These are phyloP conservation scores for Platycercus adscitus DNA, from an alignment of 2,113 vertebrate genomes.

Conservation along the genomic window DNA sequence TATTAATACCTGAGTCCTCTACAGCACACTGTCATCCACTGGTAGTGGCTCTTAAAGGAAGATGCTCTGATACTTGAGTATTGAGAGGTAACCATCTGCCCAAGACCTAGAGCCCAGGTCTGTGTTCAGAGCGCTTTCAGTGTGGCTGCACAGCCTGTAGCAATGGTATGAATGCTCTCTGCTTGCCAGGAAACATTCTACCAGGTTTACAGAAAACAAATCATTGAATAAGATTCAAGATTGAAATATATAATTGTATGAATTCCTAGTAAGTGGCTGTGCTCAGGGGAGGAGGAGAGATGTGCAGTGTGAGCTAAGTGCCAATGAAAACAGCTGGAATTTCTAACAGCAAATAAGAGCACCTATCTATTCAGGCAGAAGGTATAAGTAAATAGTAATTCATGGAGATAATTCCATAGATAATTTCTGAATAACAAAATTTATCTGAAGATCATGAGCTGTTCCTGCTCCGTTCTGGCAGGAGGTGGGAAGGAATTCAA, in stretches of 20 bases:
- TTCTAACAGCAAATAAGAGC: neutral
- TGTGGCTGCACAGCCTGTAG: neutral
- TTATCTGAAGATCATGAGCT: slow-evolving; percentile 29
- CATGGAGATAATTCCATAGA: slow-evolving; percentile 1
- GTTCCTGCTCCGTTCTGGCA: neutral
- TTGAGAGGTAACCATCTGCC: neutral
- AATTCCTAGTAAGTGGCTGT: neutral
- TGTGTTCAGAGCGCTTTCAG: neutral
- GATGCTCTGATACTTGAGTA: neutral
- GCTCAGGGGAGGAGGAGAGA: neutral
- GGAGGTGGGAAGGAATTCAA: neutral
- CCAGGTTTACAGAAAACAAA: neutral
- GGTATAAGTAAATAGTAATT: slow-evolving; percentile 21
- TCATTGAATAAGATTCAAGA: neutral
- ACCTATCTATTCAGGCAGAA: neutral
- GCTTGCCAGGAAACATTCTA: neutral
- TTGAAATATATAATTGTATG: neutral
- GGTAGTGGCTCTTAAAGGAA: neutral
- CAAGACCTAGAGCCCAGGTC: accelerated
- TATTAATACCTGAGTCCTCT: neutral
- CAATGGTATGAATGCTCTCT: neutral
- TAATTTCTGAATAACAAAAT: slow-evolving; percentile 41
- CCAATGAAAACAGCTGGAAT: neutral
- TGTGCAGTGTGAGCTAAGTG: neutral
- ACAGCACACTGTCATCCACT: neutral